Evolutionary conservation across 2,113 vertebrate genomes (phyloP).

Genomic region (Silurus meridionalis): DNA sequence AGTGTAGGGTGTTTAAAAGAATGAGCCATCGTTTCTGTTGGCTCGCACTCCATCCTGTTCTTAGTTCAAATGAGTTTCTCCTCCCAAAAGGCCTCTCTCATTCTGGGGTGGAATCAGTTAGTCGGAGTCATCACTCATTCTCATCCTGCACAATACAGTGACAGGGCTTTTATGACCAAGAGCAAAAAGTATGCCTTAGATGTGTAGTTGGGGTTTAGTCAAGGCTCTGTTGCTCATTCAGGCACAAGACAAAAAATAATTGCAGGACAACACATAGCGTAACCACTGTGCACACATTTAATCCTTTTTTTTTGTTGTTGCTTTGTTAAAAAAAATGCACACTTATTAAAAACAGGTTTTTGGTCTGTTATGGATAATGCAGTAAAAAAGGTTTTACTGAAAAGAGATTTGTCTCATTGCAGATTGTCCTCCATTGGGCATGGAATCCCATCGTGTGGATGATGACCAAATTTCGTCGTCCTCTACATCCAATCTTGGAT

Average conservation of each 20-base stretch:
- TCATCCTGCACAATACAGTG: constrained; percentile 10
- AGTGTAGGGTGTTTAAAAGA: neutral
- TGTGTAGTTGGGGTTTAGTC: neutral
- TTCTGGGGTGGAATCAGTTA: constrained; percentile 30
- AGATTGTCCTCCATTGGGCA: constrained; percentile 92
- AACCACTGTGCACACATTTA: neutral
- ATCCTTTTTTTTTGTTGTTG: neutral
- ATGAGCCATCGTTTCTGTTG: constrained; percentile 32
- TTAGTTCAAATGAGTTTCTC: constrained; percentile 25
- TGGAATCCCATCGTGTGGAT: constrained; percentile 90
- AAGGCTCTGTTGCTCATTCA: neutral
- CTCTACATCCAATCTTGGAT: constrained; percentile 84
- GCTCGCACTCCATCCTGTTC: constrained; percentile 34
- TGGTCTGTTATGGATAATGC: neutral
- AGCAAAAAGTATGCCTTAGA: neutral
- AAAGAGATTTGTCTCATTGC: neutral
- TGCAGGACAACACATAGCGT: no score
- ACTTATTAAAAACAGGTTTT: neutral
- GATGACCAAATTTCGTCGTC: constrained; percentile 89
- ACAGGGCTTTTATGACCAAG: constrained; percentile 2
- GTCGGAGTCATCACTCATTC: constrained; percentile 23
- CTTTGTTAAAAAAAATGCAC: no score
- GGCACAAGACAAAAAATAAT: neutral
- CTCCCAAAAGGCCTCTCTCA: constrained; percentile 9
- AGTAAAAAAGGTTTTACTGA: neutral